phyloP scores from a whole-genome alignment of 2,113 vertebrate genomes.

The Microtus richardsoni region DNA sequence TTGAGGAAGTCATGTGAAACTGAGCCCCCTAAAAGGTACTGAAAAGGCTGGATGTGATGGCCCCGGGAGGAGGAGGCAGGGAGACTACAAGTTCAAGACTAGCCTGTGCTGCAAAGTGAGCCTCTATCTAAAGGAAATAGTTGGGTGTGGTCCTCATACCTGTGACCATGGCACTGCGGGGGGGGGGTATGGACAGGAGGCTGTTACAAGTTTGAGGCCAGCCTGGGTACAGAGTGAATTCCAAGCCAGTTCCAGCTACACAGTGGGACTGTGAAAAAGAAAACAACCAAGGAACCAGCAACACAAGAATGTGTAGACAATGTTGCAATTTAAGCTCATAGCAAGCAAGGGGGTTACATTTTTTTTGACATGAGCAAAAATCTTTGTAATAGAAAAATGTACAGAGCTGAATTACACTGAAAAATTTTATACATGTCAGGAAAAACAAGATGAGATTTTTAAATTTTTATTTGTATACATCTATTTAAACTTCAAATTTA shows the following conservation, averaged over 20 bases:
- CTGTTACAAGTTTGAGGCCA: background rate
- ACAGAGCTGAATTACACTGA: constrained; percentile 7
- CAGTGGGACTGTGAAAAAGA: background rate
- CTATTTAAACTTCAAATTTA: constrained; percentile 62
- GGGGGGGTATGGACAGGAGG: background rate
- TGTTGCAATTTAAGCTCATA: background rate
- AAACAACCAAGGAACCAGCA: background rate
- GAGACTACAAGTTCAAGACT: background rate
- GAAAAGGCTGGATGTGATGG: background rate
- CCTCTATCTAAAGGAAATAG: background rate
- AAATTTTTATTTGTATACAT: constrained; percentile 67
- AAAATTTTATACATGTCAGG: constrained; percentile 24
- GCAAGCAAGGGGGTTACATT: background rate
- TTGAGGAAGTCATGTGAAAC: constrained; percentile 35
- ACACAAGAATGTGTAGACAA: background rate
- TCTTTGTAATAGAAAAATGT: constrained; percentile 5
- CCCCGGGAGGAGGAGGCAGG: background rate
- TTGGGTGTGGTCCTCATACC: background rate
- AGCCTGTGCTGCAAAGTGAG: background rate
- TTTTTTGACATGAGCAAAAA: background rate
- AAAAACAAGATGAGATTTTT: constrained; percentile 8
- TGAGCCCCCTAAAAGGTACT: background rate
- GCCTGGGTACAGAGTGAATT: background rate
- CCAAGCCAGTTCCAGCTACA: background rate
- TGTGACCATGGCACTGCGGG: background rate